Evolutionary conservation across 1,140 invertebrate genomes (phyloP).

Genomic region (Octopus sinensis): DNA sequence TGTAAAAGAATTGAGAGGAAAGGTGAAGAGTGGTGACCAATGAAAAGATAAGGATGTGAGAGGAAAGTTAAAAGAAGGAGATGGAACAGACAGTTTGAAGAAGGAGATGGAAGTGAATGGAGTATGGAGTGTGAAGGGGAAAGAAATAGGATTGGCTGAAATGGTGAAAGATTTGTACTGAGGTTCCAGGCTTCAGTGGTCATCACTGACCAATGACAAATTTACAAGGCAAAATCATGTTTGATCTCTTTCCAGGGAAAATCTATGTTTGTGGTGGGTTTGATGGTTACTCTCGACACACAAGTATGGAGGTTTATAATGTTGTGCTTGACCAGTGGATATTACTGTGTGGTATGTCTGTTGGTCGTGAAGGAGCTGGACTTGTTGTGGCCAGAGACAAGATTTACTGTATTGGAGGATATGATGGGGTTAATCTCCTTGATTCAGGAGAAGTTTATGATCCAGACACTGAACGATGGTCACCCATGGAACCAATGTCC

Average conservation of each 20-base stretch:
- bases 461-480: constrained; percentile 47
- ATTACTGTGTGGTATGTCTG: constrained; percentile 46
- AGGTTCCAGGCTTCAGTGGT: too few relatives aligned
- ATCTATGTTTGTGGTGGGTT: constrained; percentile 57
- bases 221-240: neutral
- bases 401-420: constrained; percentile 55
- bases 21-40: too few relatives aligned
- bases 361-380: constrained; percentile 52
- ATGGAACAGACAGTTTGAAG: too few relatives aligned
- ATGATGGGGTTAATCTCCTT: constrained; percentile 50
- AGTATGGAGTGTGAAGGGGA: too few relatives aligned
- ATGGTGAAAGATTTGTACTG: too few relatives aligned
- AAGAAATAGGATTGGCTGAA: too few relatives aligned
- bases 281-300: constrained; percentile 52
- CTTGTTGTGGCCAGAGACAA: constrained; percentile 50
- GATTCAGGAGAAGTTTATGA: constrained; percentile 51
- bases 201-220: neutral
- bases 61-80: too few relatives aligned
- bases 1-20: too few relatives aligned
- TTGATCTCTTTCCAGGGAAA: constrained; percentile 30
- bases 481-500: constrained; percentile 43
- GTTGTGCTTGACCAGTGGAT: constrained; percentile 49
- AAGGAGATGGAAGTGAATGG: too few relatives aligned
- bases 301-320: constrained; percentile 51
- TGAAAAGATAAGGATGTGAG: too few relatives aligned